These are phyloP conservation scores for Pteropus rufus DNA, from an alignment of 2,797 vertebrate species.

Conservation along the genomic window DNA sequence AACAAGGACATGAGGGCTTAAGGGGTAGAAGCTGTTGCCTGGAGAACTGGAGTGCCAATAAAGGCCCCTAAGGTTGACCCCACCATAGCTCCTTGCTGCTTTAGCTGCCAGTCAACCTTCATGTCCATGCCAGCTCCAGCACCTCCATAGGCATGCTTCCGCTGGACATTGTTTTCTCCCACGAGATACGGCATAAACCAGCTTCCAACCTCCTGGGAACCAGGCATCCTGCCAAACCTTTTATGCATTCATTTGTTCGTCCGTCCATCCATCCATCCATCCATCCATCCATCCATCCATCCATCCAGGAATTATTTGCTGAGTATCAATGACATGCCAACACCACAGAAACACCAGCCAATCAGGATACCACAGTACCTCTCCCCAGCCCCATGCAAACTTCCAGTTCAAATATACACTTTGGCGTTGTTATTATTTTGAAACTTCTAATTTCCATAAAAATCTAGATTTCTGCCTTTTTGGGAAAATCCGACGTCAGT, in stretches of 20 bases:
- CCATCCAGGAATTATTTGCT: neutral
- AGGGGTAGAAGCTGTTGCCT: neutral
- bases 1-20: rapidly evolving
- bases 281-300: neutral
- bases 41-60: neutral
- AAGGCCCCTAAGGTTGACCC: neutral
- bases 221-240: neutral
- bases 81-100: neutral
- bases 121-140: neutral
- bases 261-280: neutral
- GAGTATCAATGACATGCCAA: neutral
- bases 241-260: neutral
- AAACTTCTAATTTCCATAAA: neutral
- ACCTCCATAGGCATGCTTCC: neutral
- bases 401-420: neutral
- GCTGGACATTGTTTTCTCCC: neutral
- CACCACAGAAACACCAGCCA: neutral
- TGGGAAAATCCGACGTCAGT: neutral
- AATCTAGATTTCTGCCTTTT: neutral
- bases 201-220: neutral
- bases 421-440: neutral
- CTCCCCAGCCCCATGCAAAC: neutral
- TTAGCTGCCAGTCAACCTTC: neutral
- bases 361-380: neutral
- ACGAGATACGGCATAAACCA: neutral